Percentiles rank a stretch among this genome's conserved stretches.
These are phyloP conservation scores for Apus apus DNA, from an alignment of 2,113 vertebrate species.

Conservation along the genomic window DNA sequence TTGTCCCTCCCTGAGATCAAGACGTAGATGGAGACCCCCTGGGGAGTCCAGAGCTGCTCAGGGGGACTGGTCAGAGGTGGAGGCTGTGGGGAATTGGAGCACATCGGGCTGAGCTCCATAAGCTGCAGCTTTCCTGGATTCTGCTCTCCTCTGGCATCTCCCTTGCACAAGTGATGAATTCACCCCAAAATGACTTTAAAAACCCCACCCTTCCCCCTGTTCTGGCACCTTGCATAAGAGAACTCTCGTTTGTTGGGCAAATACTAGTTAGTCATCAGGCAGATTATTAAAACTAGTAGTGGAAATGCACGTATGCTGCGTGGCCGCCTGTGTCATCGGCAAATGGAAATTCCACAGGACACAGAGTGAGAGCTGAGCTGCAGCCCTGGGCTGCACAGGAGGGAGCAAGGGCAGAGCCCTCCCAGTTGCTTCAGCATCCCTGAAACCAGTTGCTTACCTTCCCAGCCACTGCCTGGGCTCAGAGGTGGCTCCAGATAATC, in stretches of 20 bases:
- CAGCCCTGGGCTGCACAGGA: not conserved
- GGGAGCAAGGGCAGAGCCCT: not conserved
- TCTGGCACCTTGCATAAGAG: not conserved
- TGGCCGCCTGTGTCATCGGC: not conserved
- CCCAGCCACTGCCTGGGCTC: not conserved
- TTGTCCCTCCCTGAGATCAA: not conserved
- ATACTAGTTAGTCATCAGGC: not conserved
- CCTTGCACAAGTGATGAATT: accelerated
- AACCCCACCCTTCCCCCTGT: not conserved
- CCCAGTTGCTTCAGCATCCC: not conserved
- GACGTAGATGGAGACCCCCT: accelerated
- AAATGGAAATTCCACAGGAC: not conserved
- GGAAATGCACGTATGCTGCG: not conserved
- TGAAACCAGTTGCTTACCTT: not conserved
- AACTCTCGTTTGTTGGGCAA: not conserved
- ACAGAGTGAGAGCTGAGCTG: accelerated
- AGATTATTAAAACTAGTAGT: not conserved
- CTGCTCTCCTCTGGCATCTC: not conserved
- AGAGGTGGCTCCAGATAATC: accelerated
- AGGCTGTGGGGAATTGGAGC: not conserved
- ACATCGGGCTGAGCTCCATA: not conserved
- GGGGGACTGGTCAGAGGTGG: not conserved
- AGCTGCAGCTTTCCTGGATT: not conserved
- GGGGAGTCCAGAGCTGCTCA: not conserved
- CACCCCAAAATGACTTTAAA: not conserved